A percentile compares a stretch with the other conserved stretches of the same genome.
These are phyloP conservation scores for Drosophila pseudoobscura DNA, from an alignment of 1,140 invertebrate species.

Conservation along the genomic window DNA sequence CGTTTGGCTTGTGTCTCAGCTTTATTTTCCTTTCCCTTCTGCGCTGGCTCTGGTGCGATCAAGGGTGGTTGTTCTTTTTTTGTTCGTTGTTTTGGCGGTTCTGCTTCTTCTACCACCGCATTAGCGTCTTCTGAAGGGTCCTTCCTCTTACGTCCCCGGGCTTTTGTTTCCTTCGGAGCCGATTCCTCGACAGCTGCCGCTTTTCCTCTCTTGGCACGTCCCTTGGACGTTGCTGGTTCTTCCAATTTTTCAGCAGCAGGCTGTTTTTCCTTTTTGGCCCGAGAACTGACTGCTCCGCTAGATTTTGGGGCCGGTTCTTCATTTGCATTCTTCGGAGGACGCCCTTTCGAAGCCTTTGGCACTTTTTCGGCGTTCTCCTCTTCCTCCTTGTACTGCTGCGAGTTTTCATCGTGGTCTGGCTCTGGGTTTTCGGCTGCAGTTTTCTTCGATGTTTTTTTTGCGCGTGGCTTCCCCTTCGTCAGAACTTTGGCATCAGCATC, in stretches of 20 bases:
- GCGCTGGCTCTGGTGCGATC: not conserved
- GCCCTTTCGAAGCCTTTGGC: slow-evolving; percentile 37
- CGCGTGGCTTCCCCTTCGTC: slow-evolving; percentile 46
- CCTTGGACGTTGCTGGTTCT: slow-evolving; percentile 12
- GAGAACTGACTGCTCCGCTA: slow-evolving; percentile 16
- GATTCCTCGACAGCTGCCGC: slow-evolving; percentile 5
- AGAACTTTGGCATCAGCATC: slow-evolving; percentile 16
- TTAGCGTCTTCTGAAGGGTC: slow-evolving; percentile 15
- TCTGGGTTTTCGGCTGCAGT: slow-evolving; percentile 5
- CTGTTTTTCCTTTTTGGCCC: slow-evolving; percentile 38
- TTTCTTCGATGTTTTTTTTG: slow-evolving; percentile 30
- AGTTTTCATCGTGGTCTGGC: slow-evolving; percentile 12
- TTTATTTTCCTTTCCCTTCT: slow-evolving; percentile 29
- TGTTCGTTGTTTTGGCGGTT: slow-evolving; percentile 22
- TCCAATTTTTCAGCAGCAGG: slow-evolving; percentile 36
- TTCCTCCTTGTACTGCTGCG: slow-evolving; percentile 14
- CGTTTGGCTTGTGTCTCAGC: slow-evolving; percentile 21
- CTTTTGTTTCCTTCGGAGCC: slow-evolving; percentile 41
- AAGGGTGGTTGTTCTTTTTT: slow-evolving; percentile 30
- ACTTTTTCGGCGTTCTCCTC: slow-evolving; percentile 18
- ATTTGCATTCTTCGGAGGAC: slow-evolving; percentile 45
- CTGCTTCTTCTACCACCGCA: not conserved
- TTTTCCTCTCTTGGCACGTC: slow-evolving; percentile 23
- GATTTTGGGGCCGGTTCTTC: slow-evolving; percentile 23
- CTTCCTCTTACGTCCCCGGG: slow-evolving; percentile 65